Base-by-base conservation (phyloP, 2,113 vertebrate genomes). In the Arvicanthis niloticus region DNA sequence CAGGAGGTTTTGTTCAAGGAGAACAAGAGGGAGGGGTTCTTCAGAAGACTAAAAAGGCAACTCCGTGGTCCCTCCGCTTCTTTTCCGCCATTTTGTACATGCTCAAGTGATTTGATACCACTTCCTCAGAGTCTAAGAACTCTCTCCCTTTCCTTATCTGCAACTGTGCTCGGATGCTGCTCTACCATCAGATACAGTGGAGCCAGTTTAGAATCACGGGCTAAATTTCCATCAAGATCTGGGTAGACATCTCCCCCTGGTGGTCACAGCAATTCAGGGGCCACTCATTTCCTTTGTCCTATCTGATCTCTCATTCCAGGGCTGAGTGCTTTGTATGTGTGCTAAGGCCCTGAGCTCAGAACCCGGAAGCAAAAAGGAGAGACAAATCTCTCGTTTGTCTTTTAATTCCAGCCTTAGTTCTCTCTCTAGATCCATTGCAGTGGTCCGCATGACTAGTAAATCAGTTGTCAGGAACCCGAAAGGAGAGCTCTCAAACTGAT, bases 161-260 rank as follows among this genome's bases (percentile, higher is more conserved):
- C 29, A 26, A 53, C 2, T n/a, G 24, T 56, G 88, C 0, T 0
- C 6, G 31, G 31, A 82, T 37, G 3, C 58, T 48, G 76, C 65
- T 82, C 26, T 2, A 82, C 19, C 31, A 16, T 15, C 31, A 13
- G 56, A 51, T 1, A 1, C 17, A 72, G 19, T 53, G 31, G 26
- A 76, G 22, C n/a, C 22, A 3, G 90, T 76, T 12, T 1, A 12
- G 48, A 40, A 56, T 67, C 67, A 58, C 15, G 2, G 16, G 8
- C 34, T 11, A 21, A 75, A 13, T 29, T n/a, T 65, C 34, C 21
- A 24, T 42, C 60, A 84, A 76, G 58, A 53, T 31, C 68, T 77
- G 15, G 24, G 86, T 42, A 75, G 67, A 68, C n/a, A 92, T 37
- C 58, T 12, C 91, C 94, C 85, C 48, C 94, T 94, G 80, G 86